Percentiles rank a stretch among this genome's conserved stretches.
Conservation (phyloP, 1,140 invertebrate species). For the honey bee (Apis mellifera) region DNA sequence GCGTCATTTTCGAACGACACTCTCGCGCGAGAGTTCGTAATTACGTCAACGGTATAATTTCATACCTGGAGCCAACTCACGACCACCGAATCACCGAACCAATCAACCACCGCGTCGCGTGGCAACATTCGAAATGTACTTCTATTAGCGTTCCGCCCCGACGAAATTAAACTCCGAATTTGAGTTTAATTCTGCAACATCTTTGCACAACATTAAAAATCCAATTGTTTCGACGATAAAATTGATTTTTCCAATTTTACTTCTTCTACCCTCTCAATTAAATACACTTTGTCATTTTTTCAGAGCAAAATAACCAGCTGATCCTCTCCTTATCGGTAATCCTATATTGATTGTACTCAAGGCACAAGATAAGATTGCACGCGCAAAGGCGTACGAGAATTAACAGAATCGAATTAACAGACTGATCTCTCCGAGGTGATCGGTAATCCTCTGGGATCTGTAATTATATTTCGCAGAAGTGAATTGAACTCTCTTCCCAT, state of each 20-base stretch:
- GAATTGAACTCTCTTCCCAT: too few relatives aligned
- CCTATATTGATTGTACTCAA: too few relatives aligned
- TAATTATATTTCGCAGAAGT: too few relatives aligned
- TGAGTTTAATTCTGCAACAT: not conserved
- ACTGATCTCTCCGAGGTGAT: too few relatives aligned
- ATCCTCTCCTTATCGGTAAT: too few relatives aligned
- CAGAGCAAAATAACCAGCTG: too few relatives aligned
- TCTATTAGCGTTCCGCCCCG: not conserved
- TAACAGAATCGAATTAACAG: not conserved
- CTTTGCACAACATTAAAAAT: too few relatives aligned
- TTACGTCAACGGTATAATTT: conserved; percentile 38
- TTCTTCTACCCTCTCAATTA: too few relatives aligned
- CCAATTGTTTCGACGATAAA: too few relatives aligned
- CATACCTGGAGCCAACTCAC: not conserved
- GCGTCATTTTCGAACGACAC: conserved; percentile 25
- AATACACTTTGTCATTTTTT: too few relatives aligned
- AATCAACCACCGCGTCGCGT: conserved; percentile 19
- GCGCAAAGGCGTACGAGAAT: not conserved
- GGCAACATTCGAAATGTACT: conserved; percentile 13
- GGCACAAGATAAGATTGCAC: too few relatives aligned
- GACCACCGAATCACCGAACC: not conserved
- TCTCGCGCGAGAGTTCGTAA: conserved; percentile 18
- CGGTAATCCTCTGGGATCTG: not conserved
- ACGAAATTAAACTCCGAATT: not conserved
- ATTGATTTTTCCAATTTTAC: too few relatives aligned